These are phyloP conservation scores for Zygaena filipendulae DNA, from an alignment of 2,888 invertebrate species.

Conservation along the genomic window DNA sequence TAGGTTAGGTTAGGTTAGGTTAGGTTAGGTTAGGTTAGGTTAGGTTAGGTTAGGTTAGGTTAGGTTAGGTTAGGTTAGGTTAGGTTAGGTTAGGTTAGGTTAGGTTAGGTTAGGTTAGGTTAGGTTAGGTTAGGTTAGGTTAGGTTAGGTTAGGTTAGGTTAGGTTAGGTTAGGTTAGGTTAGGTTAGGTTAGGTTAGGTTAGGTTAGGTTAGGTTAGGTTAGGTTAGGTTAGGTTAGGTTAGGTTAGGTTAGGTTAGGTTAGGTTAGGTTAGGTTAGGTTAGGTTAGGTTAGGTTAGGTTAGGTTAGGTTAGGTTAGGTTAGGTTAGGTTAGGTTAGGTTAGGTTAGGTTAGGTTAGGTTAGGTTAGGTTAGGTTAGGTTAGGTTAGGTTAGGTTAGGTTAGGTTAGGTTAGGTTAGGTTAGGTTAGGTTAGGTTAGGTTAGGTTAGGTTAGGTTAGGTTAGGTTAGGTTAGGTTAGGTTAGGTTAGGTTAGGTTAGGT, in stretches of 20 bases:
- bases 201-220: constrained; percentile 10
- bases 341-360: constrained; percentile 7
- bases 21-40: constrained; percentile 6
- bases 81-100: constrained; percentile 8
- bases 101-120: constrained; percentile 10
- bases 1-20: constrained; percentile 9
- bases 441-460: constrained; percentile 7
- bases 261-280: constrained; percentile 4
- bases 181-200: constrained; percentile 10
- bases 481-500: constrained; percentile 8
- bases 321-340: constrained; percentile 5
- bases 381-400: constrained; percentile 9
- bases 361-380: constrained; percentile 8
- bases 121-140: constrained; percentile 10
- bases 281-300: constrained; percentile 4
- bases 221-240: constrained; percentile 6
- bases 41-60: constrained; percentile 9
- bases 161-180: constrained; percentile 10
- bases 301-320: constrained; percentile 1
- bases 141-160: constrained; percentile 10
- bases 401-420: constrained; percentile 10
- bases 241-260: constrained; percentile 2
- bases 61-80: constrained; percentile 8
- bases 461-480: constrained; percentile 8
- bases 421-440: constrained; percentile 6